phyloP scores from a whole-genome alignment of 2,797 vertebrate species.

The Coilia nasus region DNA sequence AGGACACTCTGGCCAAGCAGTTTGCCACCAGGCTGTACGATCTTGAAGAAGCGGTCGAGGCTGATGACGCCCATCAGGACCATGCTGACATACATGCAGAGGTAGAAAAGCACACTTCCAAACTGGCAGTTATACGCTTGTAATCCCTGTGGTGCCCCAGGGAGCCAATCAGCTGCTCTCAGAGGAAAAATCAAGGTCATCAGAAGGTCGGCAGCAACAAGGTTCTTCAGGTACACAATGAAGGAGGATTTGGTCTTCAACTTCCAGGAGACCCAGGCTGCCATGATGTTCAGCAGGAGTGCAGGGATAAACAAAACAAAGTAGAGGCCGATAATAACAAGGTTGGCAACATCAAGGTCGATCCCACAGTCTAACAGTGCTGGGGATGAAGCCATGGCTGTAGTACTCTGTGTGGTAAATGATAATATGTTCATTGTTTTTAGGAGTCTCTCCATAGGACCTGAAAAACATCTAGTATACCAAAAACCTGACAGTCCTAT shows the following conservation, averaged over 20 bases:
- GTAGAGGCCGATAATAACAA: background rate
- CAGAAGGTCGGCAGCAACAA: slow-evolving; percentile 75
- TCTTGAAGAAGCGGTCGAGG: slow-evolving; percentile 88
- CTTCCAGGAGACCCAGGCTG: slow-evolving; percentile 87
- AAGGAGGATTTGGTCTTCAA: slow-evolving; percentile 78
- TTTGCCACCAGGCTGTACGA: slow-evolving; percentile 80
- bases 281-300: slow-evolving; percentile 76
- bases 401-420: background rate
- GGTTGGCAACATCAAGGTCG: background rate
- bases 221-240: slow-evolving; percentile 7
- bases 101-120: slow-evolving; percentile 75
- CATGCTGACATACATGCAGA: slow-evolving; percentile 84
- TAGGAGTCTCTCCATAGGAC: no score
- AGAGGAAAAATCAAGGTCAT: slow-evolving; percentile 81
- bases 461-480: no score
- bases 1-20: slow-evolving; percentile 73
- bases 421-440: background rate
- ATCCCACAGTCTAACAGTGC: background rate
- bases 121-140: background rate
- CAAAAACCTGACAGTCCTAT: no score
- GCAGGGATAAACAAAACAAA: background rate
- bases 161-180: background rate
- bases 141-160: background rate
- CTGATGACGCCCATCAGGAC: slow-evolving; percentile 85
- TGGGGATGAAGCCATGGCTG: background rate